Evolutionary conservation across 2,113 vertebrate genomes (phyloP), one percentile per base, ranked within the genome.

Genomic region (Eudyptes chrysolophus): DNA sequence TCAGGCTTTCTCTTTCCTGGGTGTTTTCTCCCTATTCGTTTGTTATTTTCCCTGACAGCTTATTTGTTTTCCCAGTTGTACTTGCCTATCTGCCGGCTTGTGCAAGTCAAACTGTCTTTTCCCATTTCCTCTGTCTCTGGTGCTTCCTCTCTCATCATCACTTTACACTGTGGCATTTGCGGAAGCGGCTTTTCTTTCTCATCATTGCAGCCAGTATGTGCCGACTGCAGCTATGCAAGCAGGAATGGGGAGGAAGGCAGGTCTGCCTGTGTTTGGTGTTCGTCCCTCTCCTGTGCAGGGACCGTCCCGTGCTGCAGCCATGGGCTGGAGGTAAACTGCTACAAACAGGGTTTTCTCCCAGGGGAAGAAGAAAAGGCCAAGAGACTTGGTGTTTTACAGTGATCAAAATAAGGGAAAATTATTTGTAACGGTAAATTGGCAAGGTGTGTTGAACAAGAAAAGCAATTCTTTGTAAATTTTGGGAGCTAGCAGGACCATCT

Each of bases 91-190:
- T 75, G 74, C 74, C 13, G n/a, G 34, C 83, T 81, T 93, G 74
- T 97, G 42, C 89, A 92, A 87, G 82, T 87, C 46, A 55, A 89
- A 75, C 78, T 76, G 62, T 94, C 94, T 90, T 93, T 98, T 94
- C 90, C 92, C 64, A 61, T 92, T 98, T 98, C 97, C 98, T 95
- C 95, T 97, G 96, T 98, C 98, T 98, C 98, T 97, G 66, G 22
- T 42, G 51, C 90, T 98, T 97, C 85, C 92, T 94, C 77, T 93
- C 69, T 42, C 80, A 83, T 55, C 75, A 52, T 29, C 30, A 21
- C 58, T 87, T 96, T 87, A 82, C 51, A 30, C 30, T 18, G 19
- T 21, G 2, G 55, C 71, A 54, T 92, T 68, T 91, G 71, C 3
- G 18, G 93, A 74, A 79, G 25, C 18, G 3, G 34, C 58, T 94